Percentiles rank a stretch among this genome's conserved stretches.
Conservation (phyloP, 2,113 vertebrate species). For the Crocuta crocuta region DNA sequence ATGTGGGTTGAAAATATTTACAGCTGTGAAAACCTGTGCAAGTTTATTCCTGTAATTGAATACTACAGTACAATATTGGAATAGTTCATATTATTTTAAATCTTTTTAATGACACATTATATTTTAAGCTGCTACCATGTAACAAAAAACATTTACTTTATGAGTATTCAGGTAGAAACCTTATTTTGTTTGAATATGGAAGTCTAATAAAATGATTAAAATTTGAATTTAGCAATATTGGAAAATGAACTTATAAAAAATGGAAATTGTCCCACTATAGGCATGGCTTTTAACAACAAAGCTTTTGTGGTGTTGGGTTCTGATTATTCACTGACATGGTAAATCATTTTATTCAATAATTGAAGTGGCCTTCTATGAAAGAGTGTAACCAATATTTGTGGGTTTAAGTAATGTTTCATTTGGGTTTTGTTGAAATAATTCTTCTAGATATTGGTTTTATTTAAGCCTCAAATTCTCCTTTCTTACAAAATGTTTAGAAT, state of each 20-base stretch:
- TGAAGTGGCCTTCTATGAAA: not conserved
- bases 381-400: not conserved
- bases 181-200: slow-evolving; percentile 41
- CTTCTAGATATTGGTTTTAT: slow-evolving; percentile 27
- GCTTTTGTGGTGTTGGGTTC: not conserved
- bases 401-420: slow-evolving; percentile 22
- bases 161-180: slow-evolving; percentile 29
- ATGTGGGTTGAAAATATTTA: slow-evolving; percentile 14
- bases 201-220: slow-evolving; percentile 51
- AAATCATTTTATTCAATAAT: slow-evolving; percentile 21
- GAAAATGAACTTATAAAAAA: slow-evolving; percentile 20
- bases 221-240: accelerated
- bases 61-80: not conserved
- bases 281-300: not conserved
- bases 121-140: slow-evolving; percentile 48
- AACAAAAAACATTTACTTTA: slow-evolving; percentile 58
- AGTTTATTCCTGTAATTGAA: slow-evolving; percentile 44
- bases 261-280: not conserved
- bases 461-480: not conserved
- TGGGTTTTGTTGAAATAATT: slow-evolving; percentile 12
- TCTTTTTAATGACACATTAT: not conserved
- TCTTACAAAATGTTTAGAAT: not conserved
- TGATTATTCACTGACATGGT: not conserved
- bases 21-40: slow-evolving; percentile 11
- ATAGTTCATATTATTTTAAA: not conserved